Evolutionary conservation across 2,888 invertebrate species (phyloP).

Genomic region (Microplitis deprimator): DNA sequence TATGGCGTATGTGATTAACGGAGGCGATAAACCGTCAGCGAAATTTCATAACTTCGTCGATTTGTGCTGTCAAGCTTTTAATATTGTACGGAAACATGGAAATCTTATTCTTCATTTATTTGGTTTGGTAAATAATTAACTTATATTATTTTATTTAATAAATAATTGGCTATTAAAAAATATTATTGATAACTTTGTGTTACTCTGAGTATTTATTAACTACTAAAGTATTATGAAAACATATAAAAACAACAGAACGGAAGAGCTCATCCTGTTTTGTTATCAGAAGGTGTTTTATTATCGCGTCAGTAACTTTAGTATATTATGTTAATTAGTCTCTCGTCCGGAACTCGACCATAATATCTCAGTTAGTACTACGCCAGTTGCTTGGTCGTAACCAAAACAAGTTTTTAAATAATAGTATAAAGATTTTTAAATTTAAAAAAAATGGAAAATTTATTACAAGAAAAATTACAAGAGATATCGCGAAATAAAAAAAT

Average conservation of each 20-base stretch:
- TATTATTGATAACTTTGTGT: too few species aligned
- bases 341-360: conserved; percentile 43
- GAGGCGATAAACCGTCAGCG: conserved; percentile 92
- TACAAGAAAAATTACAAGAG: conserved; percentile 41
- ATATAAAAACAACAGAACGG: conserved; percentile 58
- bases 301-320: conserved; percentile 50
- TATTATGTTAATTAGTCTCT: conserved; percentile 59
- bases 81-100: conserved; percentile 91
- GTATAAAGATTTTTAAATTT: conserved; percentile 8
- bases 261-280: conserved; percentile 61
- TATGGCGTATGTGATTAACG: conserved; percentile 99
- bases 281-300: conserved; percentile 59
- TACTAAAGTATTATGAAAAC: conserved; percentile 47
- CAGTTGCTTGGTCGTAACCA: too few species aligned
- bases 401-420: too few species aligned
- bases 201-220: too few species aligned
- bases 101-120: conserved; percentile 92
- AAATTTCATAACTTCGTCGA: conserved; percentile 99
- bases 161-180: not conserved
- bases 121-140: conserved; percentile 81
- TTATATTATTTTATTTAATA: not conserved
- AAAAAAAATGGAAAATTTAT: conserved; percentile 52
- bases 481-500: conserved; percentile 39
- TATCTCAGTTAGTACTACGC: conserved; percentile 45
- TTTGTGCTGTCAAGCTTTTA: conserved; percentile 97